A percentile compares a stretch with the other conserved stretches of the same genome.
Evolutionary conservation across 1,140 invertebrate genomes (phyloP).

Genomic region (Papilio helenus): DNA sequence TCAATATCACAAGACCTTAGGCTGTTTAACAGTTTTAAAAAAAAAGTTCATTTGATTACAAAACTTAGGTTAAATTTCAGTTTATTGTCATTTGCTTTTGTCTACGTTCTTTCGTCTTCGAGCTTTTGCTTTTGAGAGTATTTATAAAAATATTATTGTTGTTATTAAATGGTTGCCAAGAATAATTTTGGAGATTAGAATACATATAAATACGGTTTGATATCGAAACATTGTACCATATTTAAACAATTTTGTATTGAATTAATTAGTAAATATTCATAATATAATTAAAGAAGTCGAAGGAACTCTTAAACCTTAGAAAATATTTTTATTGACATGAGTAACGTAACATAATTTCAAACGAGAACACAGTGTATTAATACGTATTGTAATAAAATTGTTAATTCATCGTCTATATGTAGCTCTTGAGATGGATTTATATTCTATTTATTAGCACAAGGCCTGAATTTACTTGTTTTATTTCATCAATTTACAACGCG

Average conservation of each 20-base stretch:
- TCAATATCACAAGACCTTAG: conserved; percentile 74
- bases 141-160: conserved; percentile 69
- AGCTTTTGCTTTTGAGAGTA: conserved; percentile 64
- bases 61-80: conserved; percentile 26
- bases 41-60: conserved; percentile 43
- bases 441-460: conserved; percentile 33
- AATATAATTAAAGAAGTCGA: neutral
- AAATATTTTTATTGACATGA: neutral
- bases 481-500: conserved; percentile 32
- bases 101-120: conserved; percentile 42
- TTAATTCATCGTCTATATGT: conserved; percentile 13
- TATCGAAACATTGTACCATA: neutral
- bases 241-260: conserved; percentile 1
- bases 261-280: neutral
- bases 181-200: conserved; percentile 50
- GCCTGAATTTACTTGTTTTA: conserved; percentile 18
- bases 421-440: conserved; percentile 8
- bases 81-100: conserved; percentile 32
- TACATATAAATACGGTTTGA: neutral
- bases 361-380: neutral
- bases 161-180: conserved; percentile 57
- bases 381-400: conserved; percentile 25
- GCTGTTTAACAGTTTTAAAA: conserved; percentile 76
- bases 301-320: neutral
- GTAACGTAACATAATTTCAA: neutral